Percentiles rank a stretch among this genome's conserved stretches.
Conservation (phyloP, 2,113 vertebrate genomes). For the Phylloscopus trochiloides region DNA sequence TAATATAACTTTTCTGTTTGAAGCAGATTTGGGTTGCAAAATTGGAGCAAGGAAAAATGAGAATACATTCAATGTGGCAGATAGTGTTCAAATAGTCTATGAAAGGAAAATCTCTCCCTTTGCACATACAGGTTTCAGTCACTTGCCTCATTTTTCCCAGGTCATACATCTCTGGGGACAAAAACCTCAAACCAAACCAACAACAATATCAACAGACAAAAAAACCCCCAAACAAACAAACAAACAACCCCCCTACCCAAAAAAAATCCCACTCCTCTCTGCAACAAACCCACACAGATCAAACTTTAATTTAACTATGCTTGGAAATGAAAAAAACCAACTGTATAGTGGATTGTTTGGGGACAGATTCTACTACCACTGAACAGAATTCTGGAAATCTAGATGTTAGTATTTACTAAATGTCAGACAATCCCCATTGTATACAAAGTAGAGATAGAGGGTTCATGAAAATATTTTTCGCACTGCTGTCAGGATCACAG, state of each 20-base stretch:
- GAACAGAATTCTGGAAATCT: background rate
- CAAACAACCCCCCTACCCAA: fast-evolving
- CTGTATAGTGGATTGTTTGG: background rate
- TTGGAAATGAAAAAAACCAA: background rate
- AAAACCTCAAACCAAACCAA: fast-evolving
- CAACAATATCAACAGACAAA: background rate
- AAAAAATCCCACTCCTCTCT: background rate
- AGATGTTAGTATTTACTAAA: background rate
- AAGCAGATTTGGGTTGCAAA: background rate
- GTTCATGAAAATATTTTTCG: background rate
- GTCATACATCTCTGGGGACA: background rate
- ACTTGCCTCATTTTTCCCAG: background rate
- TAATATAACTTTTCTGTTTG: background rate
- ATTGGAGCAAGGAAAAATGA: background rate
- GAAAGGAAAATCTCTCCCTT: background rate
- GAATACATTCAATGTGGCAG: background rate
- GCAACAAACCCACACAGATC: background rate
- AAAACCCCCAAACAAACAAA: background rate
- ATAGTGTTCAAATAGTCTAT: background rate
- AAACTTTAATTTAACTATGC: background rate
- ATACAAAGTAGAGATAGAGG: background rate
- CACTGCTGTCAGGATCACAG: background rate
- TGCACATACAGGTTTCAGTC: background rate
- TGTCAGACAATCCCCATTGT: background rate
- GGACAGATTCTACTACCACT: background rate